These are phyloP conservation scores for Bombus huntii DNA, from an alignment of 1,140 invertebrate genomes.

Conservation along the genomic window DNA sequence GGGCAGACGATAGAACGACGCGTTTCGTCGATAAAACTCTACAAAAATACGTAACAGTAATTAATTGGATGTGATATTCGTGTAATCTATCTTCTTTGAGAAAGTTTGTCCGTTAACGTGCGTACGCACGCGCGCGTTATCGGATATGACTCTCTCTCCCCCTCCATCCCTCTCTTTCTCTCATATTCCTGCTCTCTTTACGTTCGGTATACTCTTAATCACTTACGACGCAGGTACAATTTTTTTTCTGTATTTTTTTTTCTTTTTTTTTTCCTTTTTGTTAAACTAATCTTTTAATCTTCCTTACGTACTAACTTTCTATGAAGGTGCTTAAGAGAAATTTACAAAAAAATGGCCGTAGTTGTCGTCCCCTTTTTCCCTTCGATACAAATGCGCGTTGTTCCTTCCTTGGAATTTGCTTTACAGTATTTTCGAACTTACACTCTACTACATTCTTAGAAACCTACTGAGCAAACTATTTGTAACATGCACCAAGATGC, in stretches of 20 bases:
- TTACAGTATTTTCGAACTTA: conserved; percentile 40
- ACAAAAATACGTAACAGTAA: conserved; percentile 65
- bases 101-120: conserved; percentile 37
- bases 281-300: conserved; percentile 38
- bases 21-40: conserved; percentile 63
- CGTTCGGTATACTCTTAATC: conserved; percentile 48
- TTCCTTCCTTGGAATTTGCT: conserved; percentile 37
- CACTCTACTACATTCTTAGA: conserved; percentile 47
- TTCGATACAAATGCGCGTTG: not conserved
- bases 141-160: not conserved
- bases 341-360: conserved; percentile 57
- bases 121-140: not conserved
- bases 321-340: conserved; percentile 54
- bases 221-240: conserved; percentile 73
- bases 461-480: conserved; percentile 55
- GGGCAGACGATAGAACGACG: conserved; percentile 52
- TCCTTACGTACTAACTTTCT: conserved; percentile 49
- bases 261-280: conserved; percentile 31
- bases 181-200: conserved; percentile 4
- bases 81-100: conserved; percentile 47
- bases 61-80: conserved; percentile 45
- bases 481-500: conserved; percentile 55
- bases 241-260: conserved; percentile 61
- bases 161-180: not conserved
- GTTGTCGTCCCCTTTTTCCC: conserved; percentile 5